A percentile compares a stretch with the other conserved stretches of the same genome.
phyloP scores from a whole-genome alignment of 2,113 vertebrate species.

The Progne subis region DNA sequence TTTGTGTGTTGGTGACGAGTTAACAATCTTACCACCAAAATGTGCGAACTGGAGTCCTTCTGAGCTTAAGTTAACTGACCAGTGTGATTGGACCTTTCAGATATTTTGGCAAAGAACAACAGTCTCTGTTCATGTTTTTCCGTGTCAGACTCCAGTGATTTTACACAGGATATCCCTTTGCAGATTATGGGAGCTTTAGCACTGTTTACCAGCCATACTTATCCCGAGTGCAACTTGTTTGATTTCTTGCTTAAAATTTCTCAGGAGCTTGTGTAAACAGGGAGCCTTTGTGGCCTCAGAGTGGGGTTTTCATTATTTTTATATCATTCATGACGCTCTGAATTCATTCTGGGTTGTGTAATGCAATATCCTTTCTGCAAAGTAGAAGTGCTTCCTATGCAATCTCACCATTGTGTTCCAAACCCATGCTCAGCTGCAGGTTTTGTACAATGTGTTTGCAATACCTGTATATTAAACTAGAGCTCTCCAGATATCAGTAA shows the following conservation, averaged over 20 bases:
- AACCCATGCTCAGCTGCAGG: not conserved
- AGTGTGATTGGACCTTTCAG: not conserved
- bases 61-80: not conserved
- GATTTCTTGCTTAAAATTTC: constrained; percentile 1
- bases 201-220: not conserved
- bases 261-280: constrained; percentile 13
- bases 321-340: constrained; percentile 6
- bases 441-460: constrained; percentile 22
- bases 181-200: not conserved
- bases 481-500: not conserved
- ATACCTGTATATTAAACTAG: not conserved
- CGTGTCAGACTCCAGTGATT: not conserved
- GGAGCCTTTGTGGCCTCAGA: not conserved
- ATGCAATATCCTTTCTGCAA: constrained; percentile 1
- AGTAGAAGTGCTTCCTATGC: not conserved
- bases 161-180: not conserved
- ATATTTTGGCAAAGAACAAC: not conserved
- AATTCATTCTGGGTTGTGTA: constrained; percentile 33
- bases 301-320: not conserved
- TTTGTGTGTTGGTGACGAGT: not conserved
- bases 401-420: constrained; percentile 39
- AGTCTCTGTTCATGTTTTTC: not conserved
- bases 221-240: not conserved
- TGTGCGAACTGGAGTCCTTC: not conserved
- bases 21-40: not conserved